Base-by-base conservation (phyloP, 2,113 vertebrate genomes). In the Rousettus leschenaultii region DNA sequence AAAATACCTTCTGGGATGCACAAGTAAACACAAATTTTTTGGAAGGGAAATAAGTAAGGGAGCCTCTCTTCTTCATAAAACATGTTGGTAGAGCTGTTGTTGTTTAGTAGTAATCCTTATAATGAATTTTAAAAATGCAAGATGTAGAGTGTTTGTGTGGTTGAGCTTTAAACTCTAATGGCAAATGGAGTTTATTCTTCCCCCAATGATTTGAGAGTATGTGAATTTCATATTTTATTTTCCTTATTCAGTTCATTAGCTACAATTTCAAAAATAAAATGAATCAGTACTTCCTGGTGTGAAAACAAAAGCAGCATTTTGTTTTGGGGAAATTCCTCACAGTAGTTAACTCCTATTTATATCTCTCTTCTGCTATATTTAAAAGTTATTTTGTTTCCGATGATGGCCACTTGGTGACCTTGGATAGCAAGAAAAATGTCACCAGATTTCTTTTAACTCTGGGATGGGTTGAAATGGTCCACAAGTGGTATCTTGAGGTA, bases 1-100 rank as follows among this genome's bases (percentile, higher is more conserved):
- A 96, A 98, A 98, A 96, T 82, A 98, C 96, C 97, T 98, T 97
- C 96, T 98, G 97, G 97, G 95, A 97, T 77, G 92, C 96, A 97
- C 91, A 98, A 96, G 96, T 95, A 83, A 98, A 97, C 87, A 95
- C 96, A n/a, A 55, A 45, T 95, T 95, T 96, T 97, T 98, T 98
- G 95, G 97, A 98, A 98, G 84, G 86, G n/a, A 95, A 97, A 97
- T 96, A 94, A 98, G 78, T 80, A 93, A 96, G 75, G 86, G 95
- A 97, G 95, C 75, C 91, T 96, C 95, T 97, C 95, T 97, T 95
- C 94, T 97, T 95, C 94, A 95, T 97, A 96, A 97, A 97, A 97
- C 91, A 89, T 95, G 89, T 89, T 1, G 55, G 65, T 96, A 97
- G 68, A 94, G 91, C 93, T 77, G 21, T 28, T 97, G 91, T 97